These are phyloP conservation scores for Noctilio leporinus DNA, from an alignment of 2,113 vertebrate species.

Conservation along the genomic window DNA sequence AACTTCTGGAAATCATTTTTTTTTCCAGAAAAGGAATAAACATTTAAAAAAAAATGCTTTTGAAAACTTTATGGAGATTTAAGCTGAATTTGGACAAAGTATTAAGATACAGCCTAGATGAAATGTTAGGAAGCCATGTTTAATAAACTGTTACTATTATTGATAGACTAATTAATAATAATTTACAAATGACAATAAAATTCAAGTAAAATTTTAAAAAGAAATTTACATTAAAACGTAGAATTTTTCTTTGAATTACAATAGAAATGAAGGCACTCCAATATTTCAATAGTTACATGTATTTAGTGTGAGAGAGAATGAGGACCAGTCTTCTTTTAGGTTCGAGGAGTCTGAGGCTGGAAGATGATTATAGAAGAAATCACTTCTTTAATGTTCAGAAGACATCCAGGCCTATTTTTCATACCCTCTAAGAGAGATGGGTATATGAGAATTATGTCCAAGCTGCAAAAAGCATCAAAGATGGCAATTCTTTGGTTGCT, in stretches of 20 bases:
- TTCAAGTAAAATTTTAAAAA: background rate
- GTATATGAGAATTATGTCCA: fast-evolving
- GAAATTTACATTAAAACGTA: background rate
- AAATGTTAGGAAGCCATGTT: background rate
- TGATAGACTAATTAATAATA: background rate
- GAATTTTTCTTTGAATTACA: background rate
- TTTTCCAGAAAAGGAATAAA: background rate
- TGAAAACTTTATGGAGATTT: background rate
- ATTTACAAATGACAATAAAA: background rate
- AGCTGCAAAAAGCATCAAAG: background rate
- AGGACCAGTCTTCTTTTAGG: background rate
- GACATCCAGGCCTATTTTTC: background rate
- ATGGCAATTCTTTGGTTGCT: background rate
- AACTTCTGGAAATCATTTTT: background rate
- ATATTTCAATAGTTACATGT: background rate
- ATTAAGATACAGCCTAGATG: background rate
- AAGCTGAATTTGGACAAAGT: background rate
- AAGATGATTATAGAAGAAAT: background rate
- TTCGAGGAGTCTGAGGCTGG: background rate
- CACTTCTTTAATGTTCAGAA: background rate
- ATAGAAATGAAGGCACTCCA: background rate
- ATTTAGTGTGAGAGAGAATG: background rate
- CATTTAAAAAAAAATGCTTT: background rate
- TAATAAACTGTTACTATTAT: background rate
- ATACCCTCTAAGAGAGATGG: fast-evolving